A percentile compares a stretch with the other conserved stretches of the same genome.
phyloP scores from a whole-genome alignment of 2,113 vertebrate genomes.

The Anguilla japonica region DNA sequence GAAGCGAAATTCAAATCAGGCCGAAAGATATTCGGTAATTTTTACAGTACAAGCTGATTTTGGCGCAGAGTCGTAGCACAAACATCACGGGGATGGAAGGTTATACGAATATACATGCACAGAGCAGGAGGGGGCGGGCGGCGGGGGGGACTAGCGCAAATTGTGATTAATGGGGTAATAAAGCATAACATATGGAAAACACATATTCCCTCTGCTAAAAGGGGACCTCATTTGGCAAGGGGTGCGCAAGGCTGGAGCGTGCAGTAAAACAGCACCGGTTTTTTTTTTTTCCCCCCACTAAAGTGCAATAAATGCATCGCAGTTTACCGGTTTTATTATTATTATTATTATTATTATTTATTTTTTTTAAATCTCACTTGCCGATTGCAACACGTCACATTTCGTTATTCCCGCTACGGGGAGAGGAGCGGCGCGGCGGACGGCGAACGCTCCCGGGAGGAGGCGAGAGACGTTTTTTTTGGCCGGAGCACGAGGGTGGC shows the following conservation, averaged over 20 bases:
- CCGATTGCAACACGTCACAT: background rate
- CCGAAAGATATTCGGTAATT: background rate
- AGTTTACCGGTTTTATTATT: conserved; percentile 1
- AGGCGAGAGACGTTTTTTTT: background rate
- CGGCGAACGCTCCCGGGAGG: too few relatives aligned
- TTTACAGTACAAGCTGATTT: background rate
- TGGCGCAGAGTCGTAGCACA: background rate
- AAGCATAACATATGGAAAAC: conserved; percentile 27
- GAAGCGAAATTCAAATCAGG: background rate
- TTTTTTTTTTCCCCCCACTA: background rate
- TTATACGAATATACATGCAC: background rate
- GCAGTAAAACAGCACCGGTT: background rate
- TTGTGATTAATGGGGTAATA: conserved; percentile 39
- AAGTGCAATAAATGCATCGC: conserved; percentile 20
- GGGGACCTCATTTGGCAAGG: conserved; percentile 8
- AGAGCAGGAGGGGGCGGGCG: background rate
- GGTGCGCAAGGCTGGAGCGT: background rate
- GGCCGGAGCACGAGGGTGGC: background rate
- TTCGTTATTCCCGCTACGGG: background rate
- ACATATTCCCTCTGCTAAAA: conserved; percentile 15
- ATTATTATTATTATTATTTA: background rate
- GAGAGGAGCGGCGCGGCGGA: background rate
- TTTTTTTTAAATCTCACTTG: background rate
- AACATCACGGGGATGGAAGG: background rate
- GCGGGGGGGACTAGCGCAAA: conserved; percentile 25